Evolutionary conservation across 2,888 invertebrate species (phyloP).

Genomic region (Gastrophysa polygoni): DNA sequence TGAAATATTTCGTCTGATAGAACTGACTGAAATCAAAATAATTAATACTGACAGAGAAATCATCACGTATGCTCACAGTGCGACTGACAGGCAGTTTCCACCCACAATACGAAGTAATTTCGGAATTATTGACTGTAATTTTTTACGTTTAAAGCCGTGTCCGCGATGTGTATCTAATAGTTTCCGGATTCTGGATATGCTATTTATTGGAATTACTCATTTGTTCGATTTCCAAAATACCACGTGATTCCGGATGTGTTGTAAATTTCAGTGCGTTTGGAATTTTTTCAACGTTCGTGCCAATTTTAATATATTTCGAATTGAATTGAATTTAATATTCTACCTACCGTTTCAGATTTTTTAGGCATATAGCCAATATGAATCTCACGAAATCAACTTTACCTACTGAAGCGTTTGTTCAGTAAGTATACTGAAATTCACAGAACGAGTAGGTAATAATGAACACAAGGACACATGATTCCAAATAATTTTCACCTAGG

Average conservation of each 20-base stretch:
- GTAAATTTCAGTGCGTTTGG: background rate
- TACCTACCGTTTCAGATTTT: too few relatives aligned
- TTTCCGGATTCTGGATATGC: constrained; percentile 1
- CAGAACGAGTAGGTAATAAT: too few relatives aligned
- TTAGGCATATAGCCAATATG: too few relatives aligned
- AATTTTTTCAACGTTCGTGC: background rate
- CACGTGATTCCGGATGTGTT: background rate
- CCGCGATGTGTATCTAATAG: background rate
- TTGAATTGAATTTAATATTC: background rate
- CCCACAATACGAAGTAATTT: constrained; percentile 4
- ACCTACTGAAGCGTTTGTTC: too few relatives aligned
- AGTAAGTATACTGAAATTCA: too few relatives aligned
- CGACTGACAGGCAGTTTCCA: constrained; percentile 2
- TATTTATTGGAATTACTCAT: background rate
- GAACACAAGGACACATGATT: too few relatives aligned
- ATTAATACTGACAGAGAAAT: background rate
- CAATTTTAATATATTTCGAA: background rate
- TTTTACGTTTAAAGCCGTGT: constrained; percentile 2
- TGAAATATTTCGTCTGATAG: background rate
- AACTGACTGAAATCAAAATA: background rate
- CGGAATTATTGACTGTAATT: background rate
- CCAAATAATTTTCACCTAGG: too few relatives aligned
- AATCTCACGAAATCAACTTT: too few relatives aligned
- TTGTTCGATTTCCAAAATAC: background rate
- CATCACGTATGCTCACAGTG: background rate